Evolutionary conservation across 2,797 vertebrate genomes (phyloP), one percentile per base, ranked within the genome.

Genomic region (Chaetodon trifasciatus): DNA sequence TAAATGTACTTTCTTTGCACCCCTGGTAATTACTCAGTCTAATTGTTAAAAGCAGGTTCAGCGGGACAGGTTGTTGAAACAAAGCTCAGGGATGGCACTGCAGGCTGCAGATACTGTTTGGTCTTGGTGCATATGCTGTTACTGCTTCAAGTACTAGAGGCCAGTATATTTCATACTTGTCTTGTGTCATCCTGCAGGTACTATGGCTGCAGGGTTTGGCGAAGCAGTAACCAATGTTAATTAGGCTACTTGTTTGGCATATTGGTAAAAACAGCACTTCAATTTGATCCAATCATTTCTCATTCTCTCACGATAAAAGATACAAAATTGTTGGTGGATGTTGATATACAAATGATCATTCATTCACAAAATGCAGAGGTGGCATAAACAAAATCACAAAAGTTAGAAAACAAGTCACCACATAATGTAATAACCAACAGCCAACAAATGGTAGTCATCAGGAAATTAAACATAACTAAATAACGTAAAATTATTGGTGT

Each of bases 41-140:
- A 44, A 44, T 44, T 44, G 42, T 44, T 44, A 12, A 44, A 44
- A 44, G 11, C 11, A 13, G 42, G 2, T 32, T 32, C 28, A 32
- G 28, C 3, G 11, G 42, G 11, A 15, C 3, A 13, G 10, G 11
- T 4, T 11, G 42, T 6, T 57, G 49, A 55, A 17, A 56, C 17
- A n/a, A 1, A 32, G 17, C 40, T 61, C 21, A 58, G 42, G 1
- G 16, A 24, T 39, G 47, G n/a, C 21, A 5, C 57, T 61, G 58
- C 49, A 55, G 44, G 8, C 17, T 64, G 62, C 62, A 39, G 21
- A 74, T 56, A 47, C 21, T 37, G 72, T 13, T 19, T 49, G 62
- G 19, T 47, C 40, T 64, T 44, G 19, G 19, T 35, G 50, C 12
- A 46, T 40, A 47, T 65, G 61, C 42, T 28, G 32, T 49, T 66